Percentiles rank a stretch among this genome's conserved stretches.
phyloP scores from a whole-genome alignment of 2,888 invertebrate species.

The Lacanobia oleracea region DNA sequence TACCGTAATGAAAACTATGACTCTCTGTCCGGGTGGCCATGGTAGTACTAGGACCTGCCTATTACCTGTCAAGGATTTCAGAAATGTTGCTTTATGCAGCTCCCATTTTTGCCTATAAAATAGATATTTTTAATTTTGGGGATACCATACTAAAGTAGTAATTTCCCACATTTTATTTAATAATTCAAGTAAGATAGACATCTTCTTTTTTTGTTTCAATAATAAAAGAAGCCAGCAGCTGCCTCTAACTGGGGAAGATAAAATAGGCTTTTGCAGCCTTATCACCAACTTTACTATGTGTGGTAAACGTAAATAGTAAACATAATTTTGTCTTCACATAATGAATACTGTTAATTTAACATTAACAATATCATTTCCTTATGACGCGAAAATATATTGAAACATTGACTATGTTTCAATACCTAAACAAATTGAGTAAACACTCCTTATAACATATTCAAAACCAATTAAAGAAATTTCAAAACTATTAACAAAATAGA shows the following conservation, averaged over 20 bases:
- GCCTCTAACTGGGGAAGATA: not conserved
- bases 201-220: not conserved
- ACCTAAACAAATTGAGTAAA: not conserved
- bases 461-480: not conserved
- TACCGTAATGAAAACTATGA: too few relatives aligned
- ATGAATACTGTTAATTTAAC: not conserved
- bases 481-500: conserved; percentile 9
- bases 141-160: not conserved
- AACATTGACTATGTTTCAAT: too few relatives aligned
- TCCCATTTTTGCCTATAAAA: not conserved
- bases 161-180: conserved; percentile 5
- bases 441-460: not conserved
- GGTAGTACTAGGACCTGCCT: not conserved
- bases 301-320: not conserved
- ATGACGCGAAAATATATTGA: not conserved
- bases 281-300: not conserved
- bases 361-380: not conserved
- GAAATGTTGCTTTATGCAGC: too few relatives aligned
- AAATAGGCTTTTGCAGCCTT: not conserved
- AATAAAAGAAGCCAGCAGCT: too few relatives aligned
- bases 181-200: not conserved
- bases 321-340: not conserved
- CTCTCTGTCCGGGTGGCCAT: too few relatives aligned
- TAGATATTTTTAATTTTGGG: not conserved
- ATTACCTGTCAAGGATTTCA: not conserved